Evolutionary conservation across 1,140 invertebrate species (phyloP).

Genomic region (Drosophila bocqueti): DNA sequence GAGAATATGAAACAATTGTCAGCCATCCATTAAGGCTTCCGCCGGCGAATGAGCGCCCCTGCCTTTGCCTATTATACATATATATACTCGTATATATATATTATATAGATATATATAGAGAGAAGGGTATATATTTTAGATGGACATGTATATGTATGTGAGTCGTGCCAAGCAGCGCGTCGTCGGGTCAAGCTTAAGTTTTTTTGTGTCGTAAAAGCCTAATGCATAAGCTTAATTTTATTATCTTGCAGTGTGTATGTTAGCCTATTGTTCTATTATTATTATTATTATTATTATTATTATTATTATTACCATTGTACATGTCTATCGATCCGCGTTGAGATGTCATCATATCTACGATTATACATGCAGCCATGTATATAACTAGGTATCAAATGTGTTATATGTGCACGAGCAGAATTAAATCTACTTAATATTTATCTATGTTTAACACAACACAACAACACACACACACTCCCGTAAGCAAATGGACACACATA

Average conservation of each 20-base stretch:
- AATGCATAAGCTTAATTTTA: constrained; percentile 73
- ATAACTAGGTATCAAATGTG: constrained; percentile 37
- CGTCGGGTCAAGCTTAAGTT: constrained; percentile 59
- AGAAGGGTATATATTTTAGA: constrained; percentile 39
- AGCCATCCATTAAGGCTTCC: constrained; percentile 65
- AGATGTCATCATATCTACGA: constrained; percentile 22
- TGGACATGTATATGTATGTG: constrained; percentile 27
- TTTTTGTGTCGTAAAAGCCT: constrained; percentile 68
- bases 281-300: constrained; percentile 54
- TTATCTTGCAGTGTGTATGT: constrained; percentile 74
- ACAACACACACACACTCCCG: constrained; percentile 43
- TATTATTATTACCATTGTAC: constrained; percentile 52
- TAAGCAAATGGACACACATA: constrained; percentile 46
- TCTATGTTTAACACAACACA: constrained; percentile 59
- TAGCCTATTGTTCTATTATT: constrained; percentile 73
- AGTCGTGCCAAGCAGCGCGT: constrained; percentile 63
- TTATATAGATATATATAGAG: constrained; percentile 12
- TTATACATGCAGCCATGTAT: constrained; percentile 38
- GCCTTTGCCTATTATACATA: constrained; percentile 36
- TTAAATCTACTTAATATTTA: constrained; percentile 69
- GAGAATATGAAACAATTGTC: constrained; percentile 55
- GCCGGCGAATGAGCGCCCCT: constrained; percentile 34
- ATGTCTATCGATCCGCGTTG: constrained; percentile 51
- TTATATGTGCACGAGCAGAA: constrained; percentile 53
- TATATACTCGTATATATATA: constrained; percentile 17